A percentile compares a stretch with the other conserved stretches of the same genome.
phyloP scores from a whole-genome alignment of 2,888 invertebrate genomes.

The Drosophila pseudotalamancana region DNA sequence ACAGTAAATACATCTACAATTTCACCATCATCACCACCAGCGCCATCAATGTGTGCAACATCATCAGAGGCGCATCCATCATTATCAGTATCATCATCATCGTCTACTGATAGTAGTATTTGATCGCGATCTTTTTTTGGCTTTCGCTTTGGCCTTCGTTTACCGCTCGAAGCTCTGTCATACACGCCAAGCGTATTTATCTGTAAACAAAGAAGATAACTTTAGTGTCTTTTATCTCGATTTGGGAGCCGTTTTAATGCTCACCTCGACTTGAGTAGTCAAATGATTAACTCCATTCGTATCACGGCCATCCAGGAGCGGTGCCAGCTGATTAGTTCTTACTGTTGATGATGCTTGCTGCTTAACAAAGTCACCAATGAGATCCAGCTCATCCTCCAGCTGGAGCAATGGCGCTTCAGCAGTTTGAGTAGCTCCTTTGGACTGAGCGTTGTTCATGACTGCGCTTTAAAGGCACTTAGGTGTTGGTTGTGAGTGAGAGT shows the following conservation, averaged over 20 bases:
- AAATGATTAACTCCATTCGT: conserved; percentile 44
- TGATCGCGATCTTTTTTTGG: conserved; percentile 63
- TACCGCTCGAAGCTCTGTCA: conserved; percentile 51
- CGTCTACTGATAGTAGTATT: conserved; percentile 74
- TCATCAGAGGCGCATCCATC: conserved; percentile 19
- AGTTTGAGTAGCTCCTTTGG: conserved; percentile 84
- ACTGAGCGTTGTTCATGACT: conserved; percentile 42
- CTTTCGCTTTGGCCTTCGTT: conserved; percentile 67
- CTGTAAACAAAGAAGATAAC: conserved; percentile 35
- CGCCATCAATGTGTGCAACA: conserved; percentile 34
- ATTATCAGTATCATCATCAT: conserved; percentile 40
- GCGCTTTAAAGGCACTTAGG: conserved; percentile 12
- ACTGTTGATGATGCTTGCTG: conserved; percentile 51
- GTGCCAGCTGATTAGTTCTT: conserved; percentile 32
- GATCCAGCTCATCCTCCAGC: conserved; percentile 86
- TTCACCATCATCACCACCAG: conserved; percentile 49
- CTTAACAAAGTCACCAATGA: conserved; percentile 80
- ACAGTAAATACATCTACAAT: conserved; percentile 13
- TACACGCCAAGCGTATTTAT: conserved; percentile 77
- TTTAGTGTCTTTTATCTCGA: background rate
- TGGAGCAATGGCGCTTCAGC: conserved; percentile 88
- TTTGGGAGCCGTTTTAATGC: background rate
- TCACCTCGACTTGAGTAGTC: conserved; percentile 75
- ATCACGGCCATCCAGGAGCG: conserved; percentile 55
- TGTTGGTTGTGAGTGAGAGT: too few relatives aligned